Evolutionary conservation across 2,113 vertebrate genomes (phyloP), one percentile per base, ranked within the genome.

Genomic region (Salvelinus namaycush): DNA sequence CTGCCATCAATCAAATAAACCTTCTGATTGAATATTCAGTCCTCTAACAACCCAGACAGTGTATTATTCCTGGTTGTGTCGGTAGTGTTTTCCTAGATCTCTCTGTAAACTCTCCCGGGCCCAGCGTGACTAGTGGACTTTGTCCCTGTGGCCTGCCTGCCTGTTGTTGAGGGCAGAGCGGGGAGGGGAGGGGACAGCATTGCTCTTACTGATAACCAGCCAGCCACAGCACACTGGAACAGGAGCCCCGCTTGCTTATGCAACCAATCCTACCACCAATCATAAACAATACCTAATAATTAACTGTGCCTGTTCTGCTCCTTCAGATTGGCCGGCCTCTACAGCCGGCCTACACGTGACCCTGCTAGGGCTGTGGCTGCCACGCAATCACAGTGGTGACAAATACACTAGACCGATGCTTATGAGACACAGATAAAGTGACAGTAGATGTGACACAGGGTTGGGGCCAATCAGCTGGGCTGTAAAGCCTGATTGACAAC

Each of bases 221-320:
- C 78, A 18, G 49, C 12, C 3, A 51, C 49, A 54, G 51, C 12
- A 18, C 51, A 81, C 84, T 81, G 77, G 73, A 81, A 75, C 39
- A 39, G 79, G 75, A 87, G 81, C 78, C 14, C 13, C 5, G 11
- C 29, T 8, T 14, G 22, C 80, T 90, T 90, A 87, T 80, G 74
- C 86, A 93, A 44, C 39, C 9, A 44, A 92, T 34, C 74, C 64
- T 72, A 76, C 6, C 20, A 4, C 86, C 87, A 44, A 44, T 44
- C 39, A 44, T 44, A 44, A 44, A 44, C 39, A 44, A 44, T 44
- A 92, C 65, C 76, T 89, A 93, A 93, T 93, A 69, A 92, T 93
- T 93, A 93, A 93, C 92, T 77, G 44, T 16, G 66, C 31, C 20
- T 54, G 51, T 54, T 18, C 67, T 76, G 75, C 81, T 90, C 83